A percentile compares a stretch with the other conserved stretches of the same genome.
phyloP scores from a whole-genome alignment of 2,797 vertebrate species.

The Hafferia zeledoni region DNA sequence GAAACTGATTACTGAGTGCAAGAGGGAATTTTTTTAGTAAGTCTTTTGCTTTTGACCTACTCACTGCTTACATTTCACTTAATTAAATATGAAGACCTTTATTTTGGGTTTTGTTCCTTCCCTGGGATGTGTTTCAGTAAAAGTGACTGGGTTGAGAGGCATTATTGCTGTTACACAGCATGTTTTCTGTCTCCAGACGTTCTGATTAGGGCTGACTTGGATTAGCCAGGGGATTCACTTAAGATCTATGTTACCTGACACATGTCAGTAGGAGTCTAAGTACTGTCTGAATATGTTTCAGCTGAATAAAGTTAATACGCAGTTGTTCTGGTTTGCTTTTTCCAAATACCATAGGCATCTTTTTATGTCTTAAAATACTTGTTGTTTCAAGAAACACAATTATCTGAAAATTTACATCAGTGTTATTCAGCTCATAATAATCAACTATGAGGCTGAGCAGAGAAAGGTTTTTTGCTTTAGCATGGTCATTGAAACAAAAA shows the following conservation, averaged over 20 bases:
- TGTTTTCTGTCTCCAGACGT: not conserved
- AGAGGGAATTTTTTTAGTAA: not conserved
- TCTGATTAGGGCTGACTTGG: conserved; percentile 30
- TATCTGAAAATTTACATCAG: not conserved
- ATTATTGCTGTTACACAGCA: not conserved
- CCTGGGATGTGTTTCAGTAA: not conserved
- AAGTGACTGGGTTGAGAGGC: not conserved
- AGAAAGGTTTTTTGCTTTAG: not conserved
- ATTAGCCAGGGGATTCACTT: conserved; percentile 40
- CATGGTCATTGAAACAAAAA: not conserved
- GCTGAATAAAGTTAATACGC: not conserved
- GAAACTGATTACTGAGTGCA: conserved; percentile 17
- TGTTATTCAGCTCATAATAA: not conserved
- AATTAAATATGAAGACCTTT: conserved; percentile 33
- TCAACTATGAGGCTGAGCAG: not conserved
- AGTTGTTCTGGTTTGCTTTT: not conserved
- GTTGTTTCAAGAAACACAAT: not conserved
- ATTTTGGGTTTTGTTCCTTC: not conserved
- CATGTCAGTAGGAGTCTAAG: conserved; percentile 40
- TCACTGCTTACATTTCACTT: conserved; percentile 7
- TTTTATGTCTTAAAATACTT: not conserved
- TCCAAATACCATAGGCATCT: not conserved
- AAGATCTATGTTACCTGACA: conserved; percentile 42
- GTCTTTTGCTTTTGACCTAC: conserved; percentile 44
- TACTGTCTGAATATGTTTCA: conserved; percentile 20